A percentile compares a stretch with the other conserved stretches of the same genome.
phyloP scores from a whole-genome alignment of 1,140 invertebrate genomes.

The Meloidogyne hapla region DNA sequence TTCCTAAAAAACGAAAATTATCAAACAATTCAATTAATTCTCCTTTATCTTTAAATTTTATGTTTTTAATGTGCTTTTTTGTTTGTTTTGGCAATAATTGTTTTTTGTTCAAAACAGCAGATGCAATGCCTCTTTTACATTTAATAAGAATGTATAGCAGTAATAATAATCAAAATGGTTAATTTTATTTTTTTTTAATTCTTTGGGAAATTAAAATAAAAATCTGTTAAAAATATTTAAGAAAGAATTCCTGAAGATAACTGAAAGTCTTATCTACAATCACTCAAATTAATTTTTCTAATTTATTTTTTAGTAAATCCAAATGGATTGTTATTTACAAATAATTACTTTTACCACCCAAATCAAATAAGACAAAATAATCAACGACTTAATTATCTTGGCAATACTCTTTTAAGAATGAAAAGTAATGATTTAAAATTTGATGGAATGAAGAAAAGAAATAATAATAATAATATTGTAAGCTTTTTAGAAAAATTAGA shows the following conservation, averaged over 20 bases:
- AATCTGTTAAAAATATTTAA: too few species aligned
- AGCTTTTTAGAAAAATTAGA: neutral
- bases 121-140: constrained; percentile 3
- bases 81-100: neutral
- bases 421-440: neutral
- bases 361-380: neutral
- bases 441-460: neutral
- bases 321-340: neutral
- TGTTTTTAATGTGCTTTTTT: constrained; percentile 3
- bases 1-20: neutral
- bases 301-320: constrained; percentile 1
- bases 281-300: neutral
- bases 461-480: neutral
- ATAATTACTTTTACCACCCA: neutral
- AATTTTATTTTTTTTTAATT: neutral
- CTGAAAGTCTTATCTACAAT: too few species aligned
- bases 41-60: too few species aligned
- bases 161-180: constrained; percentile 2
- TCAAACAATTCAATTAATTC: neutral
- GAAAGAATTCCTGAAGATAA: too few species aligned
- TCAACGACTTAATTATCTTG: constrained; percentile 1
- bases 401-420: constrained; percentile 1
- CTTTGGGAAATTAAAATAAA: too few species aligned
- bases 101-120: neutral
- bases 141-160: neutral